phyloP scores from a whole-genome alignment of 2,888 invertebrate genomes.

The Macropis europaea region DNA sequence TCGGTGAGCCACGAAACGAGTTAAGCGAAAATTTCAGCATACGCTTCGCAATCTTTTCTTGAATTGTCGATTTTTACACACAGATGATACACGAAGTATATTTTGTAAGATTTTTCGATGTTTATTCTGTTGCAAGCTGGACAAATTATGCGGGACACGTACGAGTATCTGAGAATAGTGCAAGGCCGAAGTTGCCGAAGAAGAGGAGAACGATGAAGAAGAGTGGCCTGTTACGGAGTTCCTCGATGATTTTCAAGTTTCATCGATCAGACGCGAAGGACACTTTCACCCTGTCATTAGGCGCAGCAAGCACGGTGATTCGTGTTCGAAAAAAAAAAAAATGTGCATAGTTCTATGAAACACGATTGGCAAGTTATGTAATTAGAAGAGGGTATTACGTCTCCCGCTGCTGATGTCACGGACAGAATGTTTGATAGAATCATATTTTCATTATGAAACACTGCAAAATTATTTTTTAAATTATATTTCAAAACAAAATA shows the following conservation, averaged over 20 bases:
- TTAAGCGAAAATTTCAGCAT: too few species aligned
- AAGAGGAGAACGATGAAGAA: background rate
- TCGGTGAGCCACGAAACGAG: too few species aligned
- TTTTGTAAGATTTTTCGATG: too few species aligned
- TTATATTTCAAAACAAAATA: too few species aligned
- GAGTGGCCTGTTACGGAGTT: constrained; percentile 12
- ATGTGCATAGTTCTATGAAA: background rate
- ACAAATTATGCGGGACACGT: background rate
- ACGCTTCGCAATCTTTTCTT: too few species aligned
- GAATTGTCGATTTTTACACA: too few species aligned
- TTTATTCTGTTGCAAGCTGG: background rate
- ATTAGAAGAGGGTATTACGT: background rate
- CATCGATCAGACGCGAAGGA: constrained; percentile 25
- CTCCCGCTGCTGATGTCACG: background rate
- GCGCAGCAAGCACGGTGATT: background rate
- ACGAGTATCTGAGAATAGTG: constrained; percentile 6
- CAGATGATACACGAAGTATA: background rate
- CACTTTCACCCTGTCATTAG: constrained; percentile 48
- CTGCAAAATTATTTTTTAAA: background rate
- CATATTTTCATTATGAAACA: too few species aligned
- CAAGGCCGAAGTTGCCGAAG: constrained; percentile 19
- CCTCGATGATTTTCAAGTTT: constrained; percentile 10
- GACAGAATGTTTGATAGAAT: background rate
- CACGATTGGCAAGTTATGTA: background rate
- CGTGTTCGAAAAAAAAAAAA: background rate